phyloP scores from a whole-genome alignment of 2,797 vertebrate species.

The Molossus alvarezi region DNA sequence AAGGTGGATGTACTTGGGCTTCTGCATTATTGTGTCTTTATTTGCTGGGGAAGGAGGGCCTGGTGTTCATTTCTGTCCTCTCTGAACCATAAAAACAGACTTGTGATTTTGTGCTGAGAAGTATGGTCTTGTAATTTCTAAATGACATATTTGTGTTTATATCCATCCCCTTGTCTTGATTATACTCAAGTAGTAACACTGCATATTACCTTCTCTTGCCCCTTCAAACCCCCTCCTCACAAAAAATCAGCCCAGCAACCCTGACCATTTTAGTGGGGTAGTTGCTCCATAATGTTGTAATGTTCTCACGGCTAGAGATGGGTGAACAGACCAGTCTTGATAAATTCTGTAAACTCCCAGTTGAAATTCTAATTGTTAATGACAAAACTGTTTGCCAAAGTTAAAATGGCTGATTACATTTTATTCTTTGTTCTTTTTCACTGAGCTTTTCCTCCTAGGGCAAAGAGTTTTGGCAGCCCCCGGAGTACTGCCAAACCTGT shows the following conservation, averaged over 20 bases:
- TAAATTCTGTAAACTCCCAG: slow-evolving; percentile 46
- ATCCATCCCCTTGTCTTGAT: slow-evolving; percentile 75
- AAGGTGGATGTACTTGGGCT: no score
- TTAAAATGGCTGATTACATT: slow-evolving; percentile 38
- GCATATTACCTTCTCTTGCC: not conserved
- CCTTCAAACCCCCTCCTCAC: not conserved
- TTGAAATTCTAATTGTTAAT: slow-evolving; percentile 25
- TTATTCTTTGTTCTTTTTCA: not conserved
- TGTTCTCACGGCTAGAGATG: slow-evolving; percentile 59
- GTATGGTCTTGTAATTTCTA: slow-evolving; percentile 84
- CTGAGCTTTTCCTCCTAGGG: not conserved
- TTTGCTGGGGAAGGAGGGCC: slow-evolving; percentile 9
- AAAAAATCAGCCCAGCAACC: not conserved
- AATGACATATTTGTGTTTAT: slow-evolving; percentile 83
- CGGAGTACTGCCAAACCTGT: not conserved
- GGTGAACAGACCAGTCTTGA: slow-evolving; percentile 71
- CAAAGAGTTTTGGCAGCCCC: not conserved
- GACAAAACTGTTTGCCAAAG: slow-evolving; percentile 62
- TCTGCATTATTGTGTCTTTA: not conserved
- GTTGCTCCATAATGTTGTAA: not conserved
- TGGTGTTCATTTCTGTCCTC: not conserved
- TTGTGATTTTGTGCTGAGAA: slow-evolving; percentile 79
- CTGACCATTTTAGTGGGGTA: not conserved
- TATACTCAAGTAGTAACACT: not conserved
- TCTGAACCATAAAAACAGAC: slow-evolving; percentile 82